phyloP scores from a whole-genome alignment of 1,140 invertebrate species.

The Gryllus bimaculatus region DNA sequence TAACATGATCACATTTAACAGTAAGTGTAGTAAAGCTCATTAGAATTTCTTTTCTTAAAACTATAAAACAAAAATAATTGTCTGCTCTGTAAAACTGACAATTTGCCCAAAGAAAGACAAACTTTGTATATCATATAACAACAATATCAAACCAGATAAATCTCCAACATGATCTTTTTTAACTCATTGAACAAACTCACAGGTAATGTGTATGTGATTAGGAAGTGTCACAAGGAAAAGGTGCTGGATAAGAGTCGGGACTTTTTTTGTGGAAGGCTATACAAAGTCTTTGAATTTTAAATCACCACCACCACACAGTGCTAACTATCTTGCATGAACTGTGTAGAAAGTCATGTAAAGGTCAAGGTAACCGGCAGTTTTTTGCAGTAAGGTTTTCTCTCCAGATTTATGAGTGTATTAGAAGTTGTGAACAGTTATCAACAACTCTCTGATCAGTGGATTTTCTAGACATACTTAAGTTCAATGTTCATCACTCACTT shows the following conservation, averaged over 20 bases:
- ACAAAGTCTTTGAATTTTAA: neutral
- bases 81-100: neutral
- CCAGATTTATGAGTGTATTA: too few species aligned
- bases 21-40: neutral
- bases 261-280: neutral
- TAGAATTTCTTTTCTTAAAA: constrained; percentile 2
- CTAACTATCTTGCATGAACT: too few species aligned
- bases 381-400: too few species aligned
- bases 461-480: too few species aligned
- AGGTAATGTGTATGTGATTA: neutral
- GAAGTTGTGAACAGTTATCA: too few species aligned
- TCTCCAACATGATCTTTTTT: neutral
- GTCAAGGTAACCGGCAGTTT: too few species aligned
- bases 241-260: neutral
- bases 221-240: neutral
- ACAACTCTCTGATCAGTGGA: too few species aligned
- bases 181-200: neutral
- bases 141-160: constrained; percentile 5
- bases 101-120: neutral
- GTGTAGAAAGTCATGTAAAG: too few species aligned
- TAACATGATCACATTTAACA: constrained; percentile 5
- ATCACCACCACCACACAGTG: neutral
- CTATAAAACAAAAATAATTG: neutral
- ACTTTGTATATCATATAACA: neutral
- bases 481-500: too few species aligned